Base-by-base conservation (phyloP, 1,140 invertebrate species). In the Plectus sambesii region DNA sequence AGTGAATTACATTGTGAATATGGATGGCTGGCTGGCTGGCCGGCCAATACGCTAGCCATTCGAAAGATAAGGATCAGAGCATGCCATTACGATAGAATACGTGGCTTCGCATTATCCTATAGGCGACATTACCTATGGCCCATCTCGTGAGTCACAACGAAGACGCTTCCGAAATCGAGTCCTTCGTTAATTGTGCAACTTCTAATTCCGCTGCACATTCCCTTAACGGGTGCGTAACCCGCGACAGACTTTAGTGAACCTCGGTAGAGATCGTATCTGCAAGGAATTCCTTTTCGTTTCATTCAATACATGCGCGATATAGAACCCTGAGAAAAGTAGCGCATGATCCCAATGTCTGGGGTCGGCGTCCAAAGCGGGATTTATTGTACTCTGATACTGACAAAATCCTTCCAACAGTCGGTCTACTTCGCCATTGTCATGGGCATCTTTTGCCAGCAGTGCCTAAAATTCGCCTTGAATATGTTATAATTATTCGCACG, bases 261-360 rank as follows among this genome's bases (percentile, higher is more conserved):
- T 19, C 55, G 53, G 45, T 56, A 58, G 2, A 56, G 42, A 36
- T 56, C 55, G 41, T 56, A 55, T 5, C 55, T 56, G 23, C 9
- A 56, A 53, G 40, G 9, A 33, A 12, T n/a, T 33, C 30, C 30
- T n/a, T 33, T 12, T 33, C 30, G 30, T n/a, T 33, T n/a, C 12
- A 12, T 17, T 49, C 9, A n/a, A 8, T 49, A 26, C 48, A 4
- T 38, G 1, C 25, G 38, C n/a, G 9, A 30, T n/a, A 22, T 37
- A 33, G 12, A 12, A 58, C 56, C 56, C 56, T 9, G 56, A 57
- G 26, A 58, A 57, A 3, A 58, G 49, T 9, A 58, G 42, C 27
- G 56, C 56, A 25, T 58, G 56, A 27, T 58, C 56, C 56, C 56
- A 58, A 47, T 58, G 56, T 17, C 55, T 30, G 22, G 56, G 56